These are phyloP conservation scores for Macrophya annulata DNA, from an alignment of 2,888 invertebrate species.

Conservation along the genomic window DNA sequence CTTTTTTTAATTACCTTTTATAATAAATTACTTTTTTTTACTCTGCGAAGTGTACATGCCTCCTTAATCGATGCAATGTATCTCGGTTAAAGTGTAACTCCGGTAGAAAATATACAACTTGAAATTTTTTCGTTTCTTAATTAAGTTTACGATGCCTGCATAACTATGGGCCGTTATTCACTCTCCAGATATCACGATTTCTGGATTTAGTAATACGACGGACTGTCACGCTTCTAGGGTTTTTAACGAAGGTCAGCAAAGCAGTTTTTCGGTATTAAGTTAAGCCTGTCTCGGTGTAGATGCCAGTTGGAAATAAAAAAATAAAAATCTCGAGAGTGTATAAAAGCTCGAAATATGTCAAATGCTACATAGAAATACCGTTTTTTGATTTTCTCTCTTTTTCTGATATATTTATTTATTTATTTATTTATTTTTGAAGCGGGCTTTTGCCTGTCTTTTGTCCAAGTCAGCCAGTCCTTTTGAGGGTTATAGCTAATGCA, in stretches of 20 bases:
- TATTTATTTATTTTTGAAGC: neutral
- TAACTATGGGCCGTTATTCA: neutral
- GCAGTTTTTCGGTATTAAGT: neutral
- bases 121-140: neutral
- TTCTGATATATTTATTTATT: neutral
- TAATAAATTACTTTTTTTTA: too few species aligned
- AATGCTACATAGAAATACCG: neutral
- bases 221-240: neutral
- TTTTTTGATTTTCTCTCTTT: neutral
- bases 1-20: too few species aligned
- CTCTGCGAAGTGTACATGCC: too few species aligned
- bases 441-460: neutral
- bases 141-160: neutral
- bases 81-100: neutral
- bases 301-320: neutral
- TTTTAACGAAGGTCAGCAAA: conserved; percentile 17
- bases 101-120: neutral
- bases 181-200: neutral
- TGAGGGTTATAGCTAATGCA: neutral
- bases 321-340: too few species aligned
- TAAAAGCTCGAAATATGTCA: too few species aligned
- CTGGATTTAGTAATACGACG: neutral
- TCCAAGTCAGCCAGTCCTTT: neutral
- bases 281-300: neutral
- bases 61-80: neutral